Evolutionary conservation across 2,797 vertebrate species (phyloP).

Genomic region (Gallinago solitaria): DNA sequence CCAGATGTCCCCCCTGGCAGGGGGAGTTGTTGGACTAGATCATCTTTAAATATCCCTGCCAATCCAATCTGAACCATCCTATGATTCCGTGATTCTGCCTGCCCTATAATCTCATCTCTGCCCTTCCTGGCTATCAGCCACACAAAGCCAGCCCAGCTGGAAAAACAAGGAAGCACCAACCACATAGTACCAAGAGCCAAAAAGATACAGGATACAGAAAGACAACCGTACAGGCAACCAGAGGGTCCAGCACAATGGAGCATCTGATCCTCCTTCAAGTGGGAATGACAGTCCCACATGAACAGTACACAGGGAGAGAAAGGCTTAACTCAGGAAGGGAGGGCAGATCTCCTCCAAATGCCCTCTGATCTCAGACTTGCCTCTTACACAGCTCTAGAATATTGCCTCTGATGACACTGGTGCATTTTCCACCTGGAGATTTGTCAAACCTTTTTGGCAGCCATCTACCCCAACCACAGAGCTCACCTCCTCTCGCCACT

Average conservation of each 20-base stretch:
- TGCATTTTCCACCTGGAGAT: background rate
- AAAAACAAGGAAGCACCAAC: background rate
- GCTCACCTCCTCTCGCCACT: background rate
- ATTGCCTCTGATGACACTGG: background rate
- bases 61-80: background rate
- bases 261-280: background rate
- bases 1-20: background rate
- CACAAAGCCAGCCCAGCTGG: background rate
- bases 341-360: background rate
- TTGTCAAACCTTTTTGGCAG: background rate
- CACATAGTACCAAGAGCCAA: background rate
- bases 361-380: background rate
- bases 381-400: background rate
- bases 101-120: background rate
- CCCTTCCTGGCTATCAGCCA: background rate
- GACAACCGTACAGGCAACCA: background rate
- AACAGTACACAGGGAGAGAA: background rate
- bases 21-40: background rate
- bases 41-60: background rate
- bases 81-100: background rate
- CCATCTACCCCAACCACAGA: background rate
- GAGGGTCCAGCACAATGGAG: background rate
- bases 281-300: background rate
- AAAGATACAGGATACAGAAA: background rate
- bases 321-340: background rate